Conservation (phyloP, 2,888 invertebrate genomes). For the Campaea margaritaria region DNA sequence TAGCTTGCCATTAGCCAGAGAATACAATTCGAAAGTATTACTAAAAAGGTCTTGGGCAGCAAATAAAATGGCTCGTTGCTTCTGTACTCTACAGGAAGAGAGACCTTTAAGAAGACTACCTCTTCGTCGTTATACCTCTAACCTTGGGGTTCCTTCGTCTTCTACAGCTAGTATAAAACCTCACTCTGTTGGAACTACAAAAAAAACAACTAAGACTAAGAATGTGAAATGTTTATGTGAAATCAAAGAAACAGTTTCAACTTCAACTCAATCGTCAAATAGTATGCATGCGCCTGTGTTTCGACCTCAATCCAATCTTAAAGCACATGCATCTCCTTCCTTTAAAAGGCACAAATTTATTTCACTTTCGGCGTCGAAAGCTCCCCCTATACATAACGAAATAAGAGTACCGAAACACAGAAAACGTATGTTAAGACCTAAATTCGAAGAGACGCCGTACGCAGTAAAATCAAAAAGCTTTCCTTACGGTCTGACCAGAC, state of each 20-base stretch:
- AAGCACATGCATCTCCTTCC: not conserved
- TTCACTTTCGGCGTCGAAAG: constrained; percentile 18
- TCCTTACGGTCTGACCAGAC: constrained; percentile 26
- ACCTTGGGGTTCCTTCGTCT: not conserved
- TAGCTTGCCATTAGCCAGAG: constrained; percentile 33
- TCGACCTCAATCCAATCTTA: constrained; percentile 13
- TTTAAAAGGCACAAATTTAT: constrained; percentile 9
- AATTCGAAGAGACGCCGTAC: constrained; percentile 1
- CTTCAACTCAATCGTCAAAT: constrained; percentile 11
- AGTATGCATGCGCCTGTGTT: not conserved
- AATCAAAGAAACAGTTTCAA: constrained; percentile 9
- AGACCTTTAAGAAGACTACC: constrained; percentile 1
- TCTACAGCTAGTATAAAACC: not conserved
- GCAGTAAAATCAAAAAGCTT: constrained; percentile 27
- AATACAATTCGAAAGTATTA: constrained; percentile 31
- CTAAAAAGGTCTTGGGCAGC: constrained; percentile 13
- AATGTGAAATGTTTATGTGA: constrained; percentile 23
- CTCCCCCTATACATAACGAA: constrained; percentile 8
- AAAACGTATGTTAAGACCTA: constrained; percentile 10
- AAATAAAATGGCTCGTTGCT: constrained; percentile 29
- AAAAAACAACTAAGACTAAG: constrained; percentile 2
- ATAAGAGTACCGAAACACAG: constrained; percentile 7
- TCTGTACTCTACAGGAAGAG: constrained; percentile 25
- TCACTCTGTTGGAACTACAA: not conserved
- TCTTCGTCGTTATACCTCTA: not conserved